Percentiles rank a stretch among this genome's conserved stretches.
These are phyloP conservation scores for Callospermophilus lateralis DNA, from an alignment of 2,113 vertebrate genomes.

Conservation along the genomic window DNA sequence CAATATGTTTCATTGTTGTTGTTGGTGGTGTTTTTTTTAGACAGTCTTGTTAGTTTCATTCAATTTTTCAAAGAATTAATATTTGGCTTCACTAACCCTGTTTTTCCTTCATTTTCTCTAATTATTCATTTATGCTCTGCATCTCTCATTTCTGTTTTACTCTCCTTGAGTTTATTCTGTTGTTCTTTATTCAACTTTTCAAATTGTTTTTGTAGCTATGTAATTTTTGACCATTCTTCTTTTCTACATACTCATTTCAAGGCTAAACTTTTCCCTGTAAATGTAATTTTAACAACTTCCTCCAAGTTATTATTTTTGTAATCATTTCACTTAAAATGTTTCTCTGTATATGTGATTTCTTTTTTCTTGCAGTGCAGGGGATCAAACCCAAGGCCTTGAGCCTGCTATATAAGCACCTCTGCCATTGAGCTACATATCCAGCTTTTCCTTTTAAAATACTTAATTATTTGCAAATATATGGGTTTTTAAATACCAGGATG, in stretches of 20 bases:
- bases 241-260: background rate
- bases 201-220: background rate
- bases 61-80: background rate
- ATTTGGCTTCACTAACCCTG: background rate
- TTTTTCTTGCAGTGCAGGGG: background rate
- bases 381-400: too few relatives aligned
- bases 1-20: background rate
- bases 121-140: background rate
- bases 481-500: background rate
- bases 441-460: background rate
- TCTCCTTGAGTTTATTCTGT: background rate
- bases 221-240: background rate
- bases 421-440: too few relatives aligned
- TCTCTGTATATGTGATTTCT: background rate
- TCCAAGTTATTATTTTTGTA: background rate
- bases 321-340: background rate
- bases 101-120: background rate
- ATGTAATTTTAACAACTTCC: background rate
- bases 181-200: background rate
- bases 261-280: background rate
- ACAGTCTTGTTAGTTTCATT: background rate
- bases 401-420: too few relatives aligned
- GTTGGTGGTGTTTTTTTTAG: background rate
- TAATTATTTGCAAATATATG: background rate
- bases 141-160: background rate